These are phyloP conservation scores for Mesopsocus fuscifrons DNA, from an alignment of 2,888 invertebrate genomes.

Conservation along the genomic window DNA sequence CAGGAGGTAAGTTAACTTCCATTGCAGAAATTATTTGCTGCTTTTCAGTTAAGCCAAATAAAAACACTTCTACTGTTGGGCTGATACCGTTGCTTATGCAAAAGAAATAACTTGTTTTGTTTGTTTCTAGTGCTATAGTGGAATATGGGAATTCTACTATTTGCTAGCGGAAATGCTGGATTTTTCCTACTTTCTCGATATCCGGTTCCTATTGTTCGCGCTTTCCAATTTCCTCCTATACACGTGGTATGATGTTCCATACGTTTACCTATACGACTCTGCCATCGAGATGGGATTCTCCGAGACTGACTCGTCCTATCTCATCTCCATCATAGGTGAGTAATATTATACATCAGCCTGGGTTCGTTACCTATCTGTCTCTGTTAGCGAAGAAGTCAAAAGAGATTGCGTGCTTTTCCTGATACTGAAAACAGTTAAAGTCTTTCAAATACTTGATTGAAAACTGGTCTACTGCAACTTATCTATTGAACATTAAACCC, in stretches of 20 bases:
- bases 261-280: conserved; percentile 74
- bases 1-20: conserved; percentile 26
- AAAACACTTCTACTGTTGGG: background rate
- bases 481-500: no score
- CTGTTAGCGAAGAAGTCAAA: no score
- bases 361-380: no score
- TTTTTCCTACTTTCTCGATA: conserved; percentile 58
- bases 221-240: conserved; percentile 78
- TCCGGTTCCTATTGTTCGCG: conserved; percentile 52
- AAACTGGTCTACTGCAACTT: no score
- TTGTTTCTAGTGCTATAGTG: conserved; percentile 41
- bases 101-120: conserved; percentile 5
- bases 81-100: background rate
- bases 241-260: conserved; percentile 86
- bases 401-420: no score
- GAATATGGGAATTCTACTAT: conserved; percentile 59
- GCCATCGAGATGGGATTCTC: conserved; percentile 50
- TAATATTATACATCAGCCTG: no score
- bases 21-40: no score
- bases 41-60: no score
- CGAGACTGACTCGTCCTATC: conserved; percentile 53
- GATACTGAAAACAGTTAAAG: no score
- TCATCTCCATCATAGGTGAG: conserved; percentile 64
- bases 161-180: conserved; percentile 58
- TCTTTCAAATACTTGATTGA: no score